A percentile compares a stretch with the other conserved stretches of the same genome.
Conservation (phyloP, 2,797 vertebrate genomes). For the Eulemur albifrons region DNA sequence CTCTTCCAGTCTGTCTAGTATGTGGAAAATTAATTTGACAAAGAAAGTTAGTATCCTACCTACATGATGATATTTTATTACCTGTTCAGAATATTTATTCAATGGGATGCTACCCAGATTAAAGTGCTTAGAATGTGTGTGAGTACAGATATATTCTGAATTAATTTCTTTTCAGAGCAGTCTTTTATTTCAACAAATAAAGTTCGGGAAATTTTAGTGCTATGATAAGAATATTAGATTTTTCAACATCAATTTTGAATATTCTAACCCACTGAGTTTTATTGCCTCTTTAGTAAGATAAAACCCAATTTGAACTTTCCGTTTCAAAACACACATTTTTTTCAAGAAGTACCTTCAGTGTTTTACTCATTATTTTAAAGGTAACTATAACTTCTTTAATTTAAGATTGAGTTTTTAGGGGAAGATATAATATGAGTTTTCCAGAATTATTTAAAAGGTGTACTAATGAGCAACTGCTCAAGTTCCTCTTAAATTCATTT, state of each 20-base stretch:
- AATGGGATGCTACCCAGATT: not conserved
- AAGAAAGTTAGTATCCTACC: not conserved
- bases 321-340: conserved; percentile 14
- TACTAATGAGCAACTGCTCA: not conserved
- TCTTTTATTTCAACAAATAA: conserved; percentile 29
- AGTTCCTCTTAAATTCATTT: not conserved
- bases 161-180: not conserved
- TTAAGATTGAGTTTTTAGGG: conserved; percentile 51
- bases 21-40: conserved; percentile 47
- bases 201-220: conserved; percentile 38
- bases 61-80: conserved; percentile 1
- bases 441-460: not conserved
- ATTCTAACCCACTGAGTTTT: not conserved
- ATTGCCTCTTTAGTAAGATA: not conserved
- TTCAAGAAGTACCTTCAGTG: not conserved
- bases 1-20: conserved; percentile 18
- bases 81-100: not conserved
- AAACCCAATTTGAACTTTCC: not conserved
- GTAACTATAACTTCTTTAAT: not conserved
- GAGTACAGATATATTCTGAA: not conserved
- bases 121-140: not conserved
- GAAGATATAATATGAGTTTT: not conserved
- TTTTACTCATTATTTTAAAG: conserved; percentile 11
- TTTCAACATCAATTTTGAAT: not conserved
- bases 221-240: not conserved